These are phyloP conservation scores for Heliconius ethilla DNA, from an alignment of 2,888 invertebrate species.

Conservation along the genomic window DNA sequence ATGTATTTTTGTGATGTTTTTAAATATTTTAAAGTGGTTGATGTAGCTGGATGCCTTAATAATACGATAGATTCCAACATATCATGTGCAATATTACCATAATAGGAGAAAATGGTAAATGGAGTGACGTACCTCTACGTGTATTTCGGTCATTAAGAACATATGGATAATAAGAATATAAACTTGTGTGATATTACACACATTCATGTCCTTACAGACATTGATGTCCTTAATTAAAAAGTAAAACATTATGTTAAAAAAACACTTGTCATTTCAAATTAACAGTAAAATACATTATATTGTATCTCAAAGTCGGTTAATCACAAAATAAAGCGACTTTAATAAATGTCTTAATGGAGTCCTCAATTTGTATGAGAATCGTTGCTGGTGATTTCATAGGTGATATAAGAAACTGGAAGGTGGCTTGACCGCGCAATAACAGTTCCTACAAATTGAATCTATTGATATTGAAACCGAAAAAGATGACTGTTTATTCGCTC, in stretches of 20 bases:
- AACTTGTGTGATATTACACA: no score
- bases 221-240: neutral
- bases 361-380: slow-evolving; percentile 75
- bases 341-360: slow-evolving; percentile 77
- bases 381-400: slow-evolving; percentile 67
- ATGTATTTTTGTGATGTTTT: neutral
- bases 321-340: slow-evolving; percentile 76
- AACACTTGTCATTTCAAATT: slow-evolving; percentile 56
- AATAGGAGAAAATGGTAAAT: neutral
- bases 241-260: neutral
- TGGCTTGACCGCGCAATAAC: slow-evolving; percentile 70
- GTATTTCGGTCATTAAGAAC: neutral
- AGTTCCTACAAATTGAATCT: slow-evolving; percentile 78
- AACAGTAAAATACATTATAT: slow-evolving; percentile 50
- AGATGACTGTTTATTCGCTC: slow-evolving; percentile 37
- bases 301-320: slow-evolving; percentile 64
- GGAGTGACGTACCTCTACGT: neutral
- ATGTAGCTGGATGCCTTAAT: neutral
- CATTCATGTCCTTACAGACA: no score
- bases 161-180: no score
- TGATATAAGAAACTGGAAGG: slow-evolving; percentile 70
- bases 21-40: neutral
- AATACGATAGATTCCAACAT: neutral
- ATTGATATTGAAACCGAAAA: slow-evolving; percentile 67
- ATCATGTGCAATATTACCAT: neutral